Evolutionary conservation across 2,888 invertebrate genomes (phyloP).

Genomic region (Stenoptilia bipunctidactyla): DNA sequence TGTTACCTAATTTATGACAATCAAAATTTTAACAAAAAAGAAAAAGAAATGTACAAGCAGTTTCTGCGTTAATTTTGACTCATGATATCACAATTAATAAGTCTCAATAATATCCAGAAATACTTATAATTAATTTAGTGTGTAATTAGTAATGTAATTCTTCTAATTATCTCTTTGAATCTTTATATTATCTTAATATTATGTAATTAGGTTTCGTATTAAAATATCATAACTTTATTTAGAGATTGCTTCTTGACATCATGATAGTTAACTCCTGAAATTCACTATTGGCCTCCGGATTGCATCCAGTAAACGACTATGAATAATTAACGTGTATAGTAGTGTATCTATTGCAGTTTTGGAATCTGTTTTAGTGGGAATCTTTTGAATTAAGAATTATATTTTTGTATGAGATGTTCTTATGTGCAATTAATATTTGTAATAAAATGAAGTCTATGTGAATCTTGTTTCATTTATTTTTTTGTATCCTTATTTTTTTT

Average conservation of each 20-base stretch:
- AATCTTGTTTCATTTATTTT: conserved; percentile 25
- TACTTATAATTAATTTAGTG: no score
- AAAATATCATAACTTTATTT: neutral
- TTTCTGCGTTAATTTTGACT: no score
- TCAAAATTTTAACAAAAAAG: no score
- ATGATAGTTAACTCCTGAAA: no score
- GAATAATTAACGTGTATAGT: conserved; percentile 10
- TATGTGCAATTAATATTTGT: conserved; percentile 68
- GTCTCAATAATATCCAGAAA: no score
- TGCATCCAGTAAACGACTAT: no score
- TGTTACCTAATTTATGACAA: no score
- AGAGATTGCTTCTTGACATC: no score
- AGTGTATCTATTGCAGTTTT: conserved; percentile 40
- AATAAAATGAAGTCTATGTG: conserved; percentile 58
- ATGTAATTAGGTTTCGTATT: neutral
- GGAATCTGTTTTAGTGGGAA: conserved; percentile 58
- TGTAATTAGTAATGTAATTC: neutral
- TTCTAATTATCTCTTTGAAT: conserved; percentile 2
- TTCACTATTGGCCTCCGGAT: no score
- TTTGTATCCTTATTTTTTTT: no score
- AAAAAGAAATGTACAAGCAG: no score
- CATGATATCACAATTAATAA: no score
- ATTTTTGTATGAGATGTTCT: conserved; percentile 68
- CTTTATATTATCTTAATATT: conserved; percentile 1
- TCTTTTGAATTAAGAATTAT: conserved; percentile 63